Evolutionary conservation across 1,140 invertebrate species (phyloP).

Genomic region (Augochlora pura): DNA sequence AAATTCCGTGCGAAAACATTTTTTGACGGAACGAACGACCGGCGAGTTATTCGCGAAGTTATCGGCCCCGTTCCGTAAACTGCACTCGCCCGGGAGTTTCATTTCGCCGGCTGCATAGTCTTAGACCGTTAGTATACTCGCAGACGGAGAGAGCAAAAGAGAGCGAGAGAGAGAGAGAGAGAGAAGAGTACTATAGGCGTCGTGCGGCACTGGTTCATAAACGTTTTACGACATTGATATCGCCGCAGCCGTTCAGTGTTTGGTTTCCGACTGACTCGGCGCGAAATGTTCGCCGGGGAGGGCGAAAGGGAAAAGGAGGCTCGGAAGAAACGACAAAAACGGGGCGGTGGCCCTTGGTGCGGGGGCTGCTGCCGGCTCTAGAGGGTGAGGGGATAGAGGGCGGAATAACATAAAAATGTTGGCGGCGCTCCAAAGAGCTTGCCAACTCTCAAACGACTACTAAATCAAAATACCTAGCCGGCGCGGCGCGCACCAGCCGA

Average conservation of each 20-base stretch:
- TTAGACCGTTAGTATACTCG: too few relatives aligned
- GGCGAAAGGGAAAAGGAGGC: slow-evolving; percentile 7
- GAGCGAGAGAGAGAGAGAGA: too few relatives aligned
- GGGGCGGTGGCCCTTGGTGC: slow-evolving; percentile 16
- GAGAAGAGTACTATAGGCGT: too few relatives aligned
- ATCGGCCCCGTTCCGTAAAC: too few relatives aligned
- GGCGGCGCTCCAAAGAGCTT: slow-evolving; percentile 75
- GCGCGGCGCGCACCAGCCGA: slow-evolving; percentile 46
- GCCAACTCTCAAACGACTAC: slow-evolving; percentile 77
- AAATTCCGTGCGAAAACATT: too few relatives aligned
- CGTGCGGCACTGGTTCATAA: not conserved
- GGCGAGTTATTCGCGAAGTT: too few relatives aligned
- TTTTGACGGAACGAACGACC: too few relatives aligned
- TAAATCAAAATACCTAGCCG: slow-evolving; percentile 73
- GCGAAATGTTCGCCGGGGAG: slow-evolving; percentile 1
- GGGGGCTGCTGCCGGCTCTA: slow-evolving; percentile 4
- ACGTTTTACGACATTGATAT: not conserved
- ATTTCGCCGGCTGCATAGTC: too few relatives aligned
- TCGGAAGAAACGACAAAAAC: slow-evolving; percentile 37
- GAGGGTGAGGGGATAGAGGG: slow-evolving; percentile 35
- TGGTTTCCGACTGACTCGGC: not conserved
- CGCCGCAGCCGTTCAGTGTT: not conserved
- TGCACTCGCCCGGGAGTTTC: too few relatives aligned
- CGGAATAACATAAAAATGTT: slow-evolving; percentile 76
- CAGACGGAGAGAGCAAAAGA: too few relatives aligned